Conservation (phyloP, 2,888 invertebrate species). For the Thecophora atra region DNA sequence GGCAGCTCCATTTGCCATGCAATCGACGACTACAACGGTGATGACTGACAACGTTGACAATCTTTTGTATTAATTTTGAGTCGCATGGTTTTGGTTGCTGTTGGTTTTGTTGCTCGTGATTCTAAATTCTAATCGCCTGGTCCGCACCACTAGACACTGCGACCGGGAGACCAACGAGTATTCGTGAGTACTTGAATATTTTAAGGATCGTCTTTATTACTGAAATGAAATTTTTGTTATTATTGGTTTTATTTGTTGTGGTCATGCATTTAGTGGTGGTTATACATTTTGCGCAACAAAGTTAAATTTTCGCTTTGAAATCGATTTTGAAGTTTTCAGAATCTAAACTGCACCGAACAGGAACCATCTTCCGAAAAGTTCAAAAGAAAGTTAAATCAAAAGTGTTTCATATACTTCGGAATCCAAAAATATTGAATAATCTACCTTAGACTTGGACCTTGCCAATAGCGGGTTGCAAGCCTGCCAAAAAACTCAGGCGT, state of each 20-base stretch:
- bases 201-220: conserved; percentile 33
- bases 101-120: conserved; percentile 18
- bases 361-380: too few relatives aligned
- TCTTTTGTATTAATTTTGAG: conserved; percentile 24
- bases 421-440: too few relatives aligned
- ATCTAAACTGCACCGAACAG: neutral
- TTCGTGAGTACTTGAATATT: conserved; percentile 30
- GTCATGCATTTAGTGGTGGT: conserved; percentile 25
- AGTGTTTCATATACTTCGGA: too few relatives aligned
- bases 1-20: neutral
- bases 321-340: neutral
- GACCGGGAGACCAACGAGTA: conserved; percentile 7
- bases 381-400: too few relatives aligned
- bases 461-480: neutral
- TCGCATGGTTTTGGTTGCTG: neutral
- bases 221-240: conserved; percentile 21
- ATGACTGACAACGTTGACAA: conserved; percentile 30
- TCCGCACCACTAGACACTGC: neutral
- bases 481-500: neutral
- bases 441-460: too few relatives aligned
- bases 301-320: neutral
- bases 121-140: conserved; percentile 36
- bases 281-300: neutral
- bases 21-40: neutral
- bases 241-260: conserved; percentile 6